These are phyloP conservation scores for Noctua pronuba DNA, from an alignment of 2,888 invertebrate species.

Conservation along the genomic window DNA sequence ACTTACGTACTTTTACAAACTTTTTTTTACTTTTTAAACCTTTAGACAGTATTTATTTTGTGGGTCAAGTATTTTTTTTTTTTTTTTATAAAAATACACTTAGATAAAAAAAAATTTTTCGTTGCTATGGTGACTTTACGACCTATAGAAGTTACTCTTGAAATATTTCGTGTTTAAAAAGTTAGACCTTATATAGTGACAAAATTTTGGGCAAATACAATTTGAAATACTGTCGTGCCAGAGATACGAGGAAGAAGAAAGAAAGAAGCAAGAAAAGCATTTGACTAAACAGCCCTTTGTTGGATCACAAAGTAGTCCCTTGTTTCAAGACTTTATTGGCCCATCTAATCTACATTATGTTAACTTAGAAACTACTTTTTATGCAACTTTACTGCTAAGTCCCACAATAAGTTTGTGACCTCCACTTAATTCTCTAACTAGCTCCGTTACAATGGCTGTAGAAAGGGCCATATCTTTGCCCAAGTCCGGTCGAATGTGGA, in stretches of 20 bases:
- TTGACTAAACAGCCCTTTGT: neutral
- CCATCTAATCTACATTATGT: slow-evolving; percentile 5
- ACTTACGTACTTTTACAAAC: too few relatives aligned
- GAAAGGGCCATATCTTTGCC: slow-evolving; percentile 55
- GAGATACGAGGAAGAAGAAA: too few relatives aligned
- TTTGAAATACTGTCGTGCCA: neutral
- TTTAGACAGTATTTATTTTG: too few relatives aligned
- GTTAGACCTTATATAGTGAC: too few relatives aligned
- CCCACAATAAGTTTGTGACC: slow-evolving; percentile 12
- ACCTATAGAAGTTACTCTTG: too few relatives aligned
- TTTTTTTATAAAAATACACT: too few relatives aligned
- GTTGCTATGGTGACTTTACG: too few relatives aligned
- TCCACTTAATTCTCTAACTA: slow-evolving; percentile 28
- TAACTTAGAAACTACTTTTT: slow-evolving; percentile 35
- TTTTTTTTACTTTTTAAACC: too few relatives aligned
- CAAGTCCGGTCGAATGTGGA: slow-evolving; percentile 53
- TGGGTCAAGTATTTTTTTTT: too few relatives aligned
- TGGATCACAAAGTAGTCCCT: slow-evolving; percentile 2
- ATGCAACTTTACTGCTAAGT: slow-evolving; percentile 26
- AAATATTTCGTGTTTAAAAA: too few relatives aligned
- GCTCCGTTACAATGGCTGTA: slow-evolving; percentile 47
- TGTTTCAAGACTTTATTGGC: neutral
- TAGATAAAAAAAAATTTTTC: too few relatives aligned
- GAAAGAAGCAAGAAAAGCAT: neutral
- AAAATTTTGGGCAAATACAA: neutral